phyloP scores from a whole-genome alignment of 2,888 invertebrate species.

The Rambutsinella grinnellia region DNA sequence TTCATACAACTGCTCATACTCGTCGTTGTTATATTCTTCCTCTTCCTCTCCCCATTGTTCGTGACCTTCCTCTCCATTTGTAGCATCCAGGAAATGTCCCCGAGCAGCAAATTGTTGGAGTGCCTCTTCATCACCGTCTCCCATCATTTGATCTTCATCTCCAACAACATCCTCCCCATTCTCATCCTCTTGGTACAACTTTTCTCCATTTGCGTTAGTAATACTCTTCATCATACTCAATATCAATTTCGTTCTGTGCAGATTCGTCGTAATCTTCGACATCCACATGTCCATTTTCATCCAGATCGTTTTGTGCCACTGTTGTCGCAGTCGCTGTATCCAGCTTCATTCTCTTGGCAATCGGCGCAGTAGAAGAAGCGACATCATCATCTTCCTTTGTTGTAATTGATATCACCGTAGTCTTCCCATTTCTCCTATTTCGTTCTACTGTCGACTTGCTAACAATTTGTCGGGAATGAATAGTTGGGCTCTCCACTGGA shows the following conservation, averaged over 20 bases:
- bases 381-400: constrained; percentile 34
- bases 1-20: constrained; percentile 38
- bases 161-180: constrained; percentile 11
- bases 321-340: too few relatives aligned
- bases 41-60: constrained; percentile 26
- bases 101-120: constrained; percentile 19
- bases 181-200: constrained; percentile 16
- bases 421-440: constrained; percentile 20
- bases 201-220: constrained; percentile 19
- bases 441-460: constrained; percentile 5
- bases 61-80: constrained; percentile 25
- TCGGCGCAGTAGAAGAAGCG: neutral
- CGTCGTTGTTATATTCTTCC: constrained; percentile 35
- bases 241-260: constrained; percentile 24
- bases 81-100: constrained; percentile 35
- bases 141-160: constrained; percentile 5
- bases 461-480: constrained; percentile 1
- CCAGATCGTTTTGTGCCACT: neutral
- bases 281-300: constrained; percentile 30
- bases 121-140: constrained; percentile 6
- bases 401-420: constrained; percentile 49
- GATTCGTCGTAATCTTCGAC: constrained; percentile 21
- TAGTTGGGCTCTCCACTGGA: constrained; percentile 3
- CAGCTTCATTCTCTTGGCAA: constrained; percentile 16
- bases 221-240: constrained; percentile 30